Percentiles rank a stretch among this genome's conserved stretches.
Conservation (phyloP, 2,888 invertebrate species). For the Acanthococcus lagerstroemiae region DNA sequence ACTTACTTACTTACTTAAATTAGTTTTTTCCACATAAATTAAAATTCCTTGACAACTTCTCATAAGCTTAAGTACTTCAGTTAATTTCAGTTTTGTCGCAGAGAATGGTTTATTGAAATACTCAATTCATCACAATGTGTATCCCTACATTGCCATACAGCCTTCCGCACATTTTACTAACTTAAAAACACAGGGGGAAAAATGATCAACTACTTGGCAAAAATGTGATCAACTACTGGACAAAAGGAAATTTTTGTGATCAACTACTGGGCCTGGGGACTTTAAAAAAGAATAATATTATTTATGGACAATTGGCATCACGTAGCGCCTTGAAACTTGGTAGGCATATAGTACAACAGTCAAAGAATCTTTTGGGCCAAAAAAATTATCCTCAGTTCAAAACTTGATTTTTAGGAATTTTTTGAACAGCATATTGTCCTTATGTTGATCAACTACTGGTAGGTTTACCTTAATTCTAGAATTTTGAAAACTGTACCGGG, state of each 20-base stretch:
- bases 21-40: not conserved
- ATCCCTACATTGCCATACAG: not conserved
- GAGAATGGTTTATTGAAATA: not conserved
- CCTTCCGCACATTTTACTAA: not conserved
- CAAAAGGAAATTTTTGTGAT: not conserved
- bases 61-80: not conserved
- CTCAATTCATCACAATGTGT: not conserved
- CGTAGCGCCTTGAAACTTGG: conserved; percentile 1
- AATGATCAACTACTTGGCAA: not conserved
- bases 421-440: not conserved
- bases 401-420: not conserved
- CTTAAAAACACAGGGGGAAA: not conserved
- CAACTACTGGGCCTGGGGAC: not conserved
- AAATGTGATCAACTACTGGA: not conserved
- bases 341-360: conserved; percentile 4
- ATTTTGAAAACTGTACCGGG: too few species aligned
- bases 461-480: not conserved
- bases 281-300: not conserved
- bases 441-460: not conserved
- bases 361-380: conserved; percentile 1
- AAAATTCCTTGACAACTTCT: not conserved
- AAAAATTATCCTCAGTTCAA: conserved; percentile 2
- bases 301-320: conserved; percentile 10
- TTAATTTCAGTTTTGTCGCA: not conserved
- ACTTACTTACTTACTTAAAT: not conserved